These are phyloP conservation scores for Anguilla japonica DNA, from an alignment of 2,113 vertebrate genomes.

Conservation along the genomic window DNA sequence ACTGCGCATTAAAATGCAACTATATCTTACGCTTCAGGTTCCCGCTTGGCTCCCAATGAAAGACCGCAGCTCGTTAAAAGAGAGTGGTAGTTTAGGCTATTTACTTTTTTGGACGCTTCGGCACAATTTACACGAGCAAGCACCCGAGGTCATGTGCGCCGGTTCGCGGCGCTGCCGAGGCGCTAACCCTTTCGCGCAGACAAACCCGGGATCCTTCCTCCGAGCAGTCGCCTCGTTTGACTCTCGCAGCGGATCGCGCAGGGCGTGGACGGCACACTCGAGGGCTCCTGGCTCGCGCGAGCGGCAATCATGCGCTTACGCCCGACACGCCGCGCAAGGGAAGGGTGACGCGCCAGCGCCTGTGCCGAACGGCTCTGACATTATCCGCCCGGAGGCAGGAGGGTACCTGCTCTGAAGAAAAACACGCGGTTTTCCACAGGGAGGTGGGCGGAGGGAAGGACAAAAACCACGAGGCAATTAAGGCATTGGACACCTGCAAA, in stretches of 20 bases:
- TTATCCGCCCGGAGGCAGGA: slow-evolving; percentile 32
- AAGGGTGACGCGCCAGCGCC: neutral
- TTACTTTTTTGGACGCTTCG: slow-evolving; percentile 6
- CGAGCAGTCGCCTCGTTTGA: slow-evolving; percentile 64
- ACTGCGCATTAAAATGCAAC: neutral
- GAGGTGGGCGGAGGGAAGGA: slow-evolving; percentile 23
- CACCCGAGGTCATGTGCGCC: slow-evolving; percentile 55
- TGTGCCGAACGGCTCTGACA: slow-evolving; percentile 32
- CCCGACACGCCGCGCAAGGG: slow-evolving; percentile 39
- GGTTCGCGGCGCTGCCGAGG: slow-evolving; percentile 48
- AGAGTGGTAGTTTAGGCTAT: slow-evolving; percentile 8
- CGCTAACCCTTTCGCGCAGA: slow-evolving; percentile 62
- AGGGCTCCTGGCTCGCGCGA: slow-evolving; percentile 2
- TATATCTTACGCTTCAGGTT: neutral
- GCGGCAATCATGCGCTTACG: slow-evolving; percentile 47
- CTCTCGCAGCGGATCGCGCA: slow-evolving; percentile 67
- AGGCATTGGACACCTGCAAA: slow-evolving; percentile 34
- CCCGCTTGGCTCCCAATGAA: neutral
- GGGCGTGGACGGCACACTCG: slow-evolving; percentile 53
- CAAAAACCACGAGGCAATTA: slow-evolving; percentile 46
- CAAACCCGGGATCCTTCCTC: slow-evolving; percentile 63
- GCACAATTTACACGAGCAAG: slow-evolving; percentile 43
- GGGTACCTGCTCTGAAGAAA: slow-evolving; percentile 37
- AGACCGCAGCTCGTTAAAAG: neutral
- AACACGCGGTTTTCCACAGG: slow-evolving; percentile 29